These are phyloP conservation scores for Melanaphis sacchari DNA, from an alignment of 1,140 invertebrate species.

Conservation along the genomic window DNA sequence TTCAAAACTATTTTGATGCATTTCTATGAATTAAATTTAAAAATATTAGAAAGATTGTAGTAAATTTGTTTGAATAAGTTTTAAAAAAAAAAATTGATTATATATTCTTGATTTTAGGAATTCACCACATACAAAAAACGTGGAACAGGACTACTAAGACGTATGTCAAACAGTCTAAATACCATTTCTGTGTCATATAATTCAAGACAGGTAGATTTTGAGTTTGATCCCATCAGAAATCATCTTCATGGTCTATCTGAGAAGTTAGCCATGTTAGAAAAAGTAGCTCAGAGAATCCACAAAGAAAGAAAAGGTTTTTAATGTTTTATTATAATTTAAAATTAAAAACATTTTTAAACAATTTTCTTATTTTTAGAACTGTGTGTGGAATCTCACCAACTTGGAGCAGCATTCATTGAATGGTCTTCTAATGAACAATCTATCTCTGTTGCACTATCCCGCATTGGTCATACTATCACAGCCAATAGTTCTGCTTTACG, in stretches of 20 bases:
- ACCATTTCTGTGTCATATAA: constrained; percentile 57
- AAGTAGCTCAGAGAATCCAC: constrained; percentile 57
- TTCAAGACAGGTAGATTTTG: constrained; percentile 55
- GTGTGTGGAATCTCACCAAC: constrained; percentile 54
- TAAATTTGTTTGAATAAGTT: constrained; percentile 8
- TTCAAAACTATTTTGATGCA: not conserved
- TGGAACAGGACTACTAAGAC: constrained; percentile 51
- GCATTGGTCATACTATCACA: constrained; percentile 46
- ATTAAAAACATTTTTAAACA: not conserved
- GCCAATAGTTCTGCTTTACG: constrained; percentile 37
- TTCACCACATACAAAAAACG: constrained; percentile 57
- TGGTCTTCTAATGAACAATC: constrained; percentile 53
- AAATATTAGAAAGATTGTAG: not conserved
- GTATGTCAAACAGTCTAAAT: constrained; percentile 58
- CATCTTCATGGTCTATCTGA: constrained; percentile 56
- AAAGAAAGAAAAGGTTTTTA: constrained; percentile 59
- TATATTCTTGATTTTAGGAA: constrained; percentile 54
- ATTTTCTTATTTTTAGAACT: constrained; percentile 22
- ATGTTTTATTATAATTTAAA: not conserved
- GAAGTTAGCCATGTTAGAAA: constrained; percentile 58
- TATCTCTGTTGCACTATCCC: constrained; percentile 23
- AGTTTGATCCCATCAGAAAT: constrained; percentile 58
- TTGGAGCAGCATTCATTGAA: constrained; percentile 47
- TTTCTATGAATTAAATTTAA: not conserved
- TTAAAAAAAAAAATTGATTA: not conserved